Conservation (phyloP, 2,797 vertebrate genomes). For the Protosalanx chinensis region DNA sequence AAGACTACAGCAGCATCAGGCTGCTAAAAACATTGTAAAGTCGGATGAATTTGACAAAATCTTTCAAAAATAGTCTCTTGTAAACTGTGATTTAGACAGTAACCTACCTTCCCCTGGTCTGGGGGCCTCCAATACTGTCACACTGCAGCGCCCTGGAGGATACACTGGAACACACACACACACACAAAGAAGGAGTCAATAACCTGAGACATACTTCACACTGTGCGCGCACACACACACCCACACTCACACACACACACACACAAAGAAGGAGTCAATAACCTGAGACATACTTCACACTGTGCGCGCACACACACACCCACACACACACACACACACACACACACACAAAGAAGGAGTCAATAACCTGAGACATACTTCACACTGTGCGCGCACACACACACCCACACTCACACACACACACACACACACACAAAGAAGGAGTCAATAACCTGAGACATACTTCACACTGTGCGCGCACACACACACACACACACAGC, state of each 20-base stretch:
- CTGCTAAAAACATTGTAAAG: no score
- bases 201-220: neutral
- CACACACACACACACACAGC: neutral
- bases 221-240: neutral
- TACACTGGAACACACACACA: constrained; percentile 74
- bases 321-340: constrained; percentile 78
- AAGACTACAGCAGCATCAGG: no score
- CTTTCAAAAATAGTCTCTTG: no score
- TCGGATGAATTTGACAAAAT: no score
- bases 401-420: no score
- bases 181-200: constrained; percentile 1
- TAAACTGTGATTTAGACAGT: no score
- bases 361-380: neutral
- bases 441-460: neutral
- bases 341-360: neutral
- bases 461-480: neutral
- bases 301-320: neutral
- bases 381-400: neutral
- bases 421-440: neutral
- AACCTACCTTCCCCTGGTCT: constrained; percentile 74
- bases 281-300: constrained; percentile 8
- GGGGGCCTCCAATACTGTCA: constrained; percentile 77
- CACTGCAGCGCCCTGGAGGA: constrained; percentile 82
- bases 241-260: neutral
- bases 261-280: neutral